Base-by-base conservation (phyloP, 1,140 invertebrate species). In the Tetragnatha versicolor region DNA sequence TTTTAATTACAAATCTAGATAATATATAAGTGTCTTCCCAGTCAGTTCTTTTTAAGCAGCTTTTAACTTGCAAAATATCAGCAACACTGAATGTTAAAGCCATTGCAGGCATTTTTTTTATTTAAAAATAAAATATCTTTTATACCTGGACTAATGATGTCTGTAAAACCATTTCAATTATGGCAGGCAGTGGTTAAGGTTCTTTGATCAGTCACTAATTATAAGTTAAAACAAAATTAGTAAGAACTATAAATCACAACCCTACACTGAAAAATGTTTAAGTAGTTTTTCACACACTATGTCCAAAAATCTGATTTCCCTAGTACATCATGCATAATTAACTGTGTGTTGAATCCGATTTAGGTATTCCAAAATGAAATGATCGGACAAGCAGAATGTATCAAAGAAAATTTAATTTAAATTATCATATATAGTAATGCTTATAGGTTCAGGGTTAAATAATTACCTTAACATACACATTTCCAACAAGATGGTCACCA, bases 401-500 rank as follows among this genome's bases (percentile, higher is more conserved):
- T 47, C 12, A 17, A 47, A 17, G 42, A 47, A 20, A 47, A 47
- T 47, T 47, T 47, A 17, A 47, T 17, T 12, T 17, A 17, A 47
- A 17, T 47, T 47, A 47, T 17, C 12, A 47, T 12, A 47, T 47
- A 20, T 47, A 17, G n/a, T 47, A 20, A 47, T 47, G n/a, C 10
- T 25, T 55, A 29, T 14, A 55, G 17, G 9, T 29, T 9, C 51
- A 55, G 22, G 6, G 12, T 55, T 25, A 55, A 7, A 29, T 72
- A 72, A 31, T 85, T 88, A 93, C 92, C 89, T 98, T 98, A 53
- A 98, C 96, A 86, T 98, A 98, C 47, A 98, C 97, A 90, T 98
- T 98, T 69, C 97, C 97, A 60, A 98, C 96, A 42, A 99, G 88
- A 86, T 99, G 97, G 86, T 99, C 97, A 37, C 97, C 97, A 61